Percentiles rank a stretch among this genome's conserved stretches.
phyloP scores from a whole-genome alignment of 2,888 invertebrate genomes.

The Monoplex corrugatus region DNA sequence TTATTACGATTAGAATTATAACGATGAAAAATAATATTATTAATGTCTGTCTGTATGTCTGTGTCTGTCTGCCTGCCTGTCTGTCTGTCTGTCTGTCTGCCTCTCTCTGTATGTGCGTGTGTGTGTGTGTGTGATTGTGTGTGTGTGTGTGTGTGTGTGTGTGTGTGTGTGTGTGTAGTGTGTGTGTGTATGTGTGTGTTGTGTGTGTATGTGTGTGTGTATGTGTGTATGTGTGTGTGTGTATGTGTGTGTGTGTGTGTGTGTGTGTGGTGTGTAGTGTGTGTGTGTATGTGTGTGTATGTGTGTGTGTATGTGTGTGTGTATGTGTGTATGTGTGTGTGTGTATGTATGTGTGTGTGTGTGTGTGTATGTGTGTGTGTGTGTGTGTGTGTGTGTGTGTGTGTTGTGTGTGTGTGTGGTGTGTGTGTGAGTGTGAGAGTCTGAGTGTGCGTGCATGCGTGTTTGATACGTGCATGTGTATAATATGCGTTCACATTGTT shows the following conservation, averaged over 20 bases:
- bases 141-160: neutral
- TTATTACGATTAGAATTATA: too few species aligned
- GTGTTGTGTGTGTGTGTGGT: neutral
- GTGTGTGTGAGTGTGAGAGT: neutral
- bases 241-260: constrained; percentile 29
- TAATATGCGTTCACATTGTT: too few species aligned
- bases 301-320: constrained; percentile 9
- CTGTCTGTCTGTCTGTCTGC: neutral
- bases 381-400: constrained; percentile 8
- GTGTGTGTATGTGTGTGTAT: constrained; percentile 12
- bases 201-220: too few species aligned
- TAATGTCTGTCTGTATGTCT: neutral
- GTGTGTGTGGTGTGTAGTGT: neutral
- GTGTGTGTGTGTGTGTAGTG: too few species aligned
- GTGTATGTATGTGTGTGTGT: too few species aligned
- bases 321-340: too few species aligned
- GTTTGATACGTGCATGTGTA: neutral
- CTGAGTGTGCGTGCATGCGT: neutral
- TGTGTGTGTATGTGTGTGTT: too few species aligned
- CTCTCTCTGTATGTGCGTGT: constrained; percentile 2
- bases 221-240: neutral
- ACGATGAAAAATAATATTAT: neutral
- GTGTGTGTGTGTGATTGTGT: constrained; percentile 10
- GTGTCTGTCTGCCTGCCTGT: neutral
- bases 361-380: neutral